Percentiles rank a stretch among this genome's conserved stretches.
These are phyloP conservation scores for Drosophila antonietae DNA, from an alignment of 2,888 invertebrate genomes.

Conservation along the genomic window DNA sequence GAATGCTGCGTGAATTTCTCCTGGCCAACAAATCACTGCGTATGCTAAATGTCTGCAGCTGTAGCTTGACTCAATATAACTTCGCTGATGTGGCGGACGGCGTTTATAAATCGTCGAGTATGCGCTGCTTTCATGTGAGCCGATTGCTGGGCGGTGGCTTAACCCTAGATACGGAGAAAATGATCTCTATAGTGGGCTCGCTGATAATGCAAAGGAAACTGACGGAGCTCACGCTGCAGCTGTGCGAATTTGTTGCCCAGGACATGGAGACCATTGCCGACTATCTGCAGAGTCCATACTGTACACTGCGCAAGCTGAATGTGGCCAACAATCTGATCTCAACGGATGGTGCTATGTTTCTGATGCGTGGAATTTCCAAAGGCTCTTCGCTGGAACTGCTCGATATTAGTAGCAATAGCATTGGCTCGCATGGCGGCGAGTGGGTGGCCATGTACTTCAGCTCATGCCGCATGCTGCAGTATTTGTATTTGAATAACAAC, in stretches of 20 bases:
- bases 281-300: slow-evolving; percentile 55
- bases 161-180: slow-evolving; percentile 76
- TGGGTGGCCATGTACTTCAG: slow-evolving; percentile 75
- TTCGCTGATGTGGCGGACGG: slow-evolving; percentile 82
- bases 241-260: slow-evolving; percentile 76
- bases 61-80: slow-evolving; percentile 76
- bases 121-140: slow-evolving; percentile 69
- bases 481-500: slow-evolving; percentile 78
- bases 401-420: slow-evolving; percentile 74
- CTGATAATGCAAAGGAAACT: slow-evolving; percentile 80
- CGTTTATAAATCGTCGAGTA: slow-evolving; percentile 72
- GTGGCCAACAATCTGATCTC: slow-evolving; percentile 78
- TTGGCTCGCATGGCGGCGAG: slow-evolving; percentile 81
- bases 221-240: slow-evolving; percentile 72
- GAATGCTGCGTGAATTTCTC: slow-evolving; percentile 64
- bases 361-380: slow-evolving; percentile 69
- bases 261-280: slow-evolving; percentile 81
- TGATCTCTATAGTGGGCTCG: slow-evolving; percentile 65
- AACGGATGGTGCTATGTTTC: slow-evolving; percentile 69
- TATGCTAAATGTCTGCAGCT: slow-evolving; percentile 66
- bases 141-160: slow-evolving; percentile 62
- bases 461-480: slow-evolving; percentile 63
- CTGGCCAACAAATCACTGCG: slow-evolving; percentile 56
- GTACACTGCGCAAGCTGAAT: slow-evolving; percentile 64
- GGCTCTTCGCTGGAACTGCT: slow-evolving; percentile 66